A percentile compares a stretch with the other conserved stretches of the same genome.
Evolutionary conservation across 2,113 vertebrate species (phyloP).

Genomic region (Phodopus roborovskii): DNA sequence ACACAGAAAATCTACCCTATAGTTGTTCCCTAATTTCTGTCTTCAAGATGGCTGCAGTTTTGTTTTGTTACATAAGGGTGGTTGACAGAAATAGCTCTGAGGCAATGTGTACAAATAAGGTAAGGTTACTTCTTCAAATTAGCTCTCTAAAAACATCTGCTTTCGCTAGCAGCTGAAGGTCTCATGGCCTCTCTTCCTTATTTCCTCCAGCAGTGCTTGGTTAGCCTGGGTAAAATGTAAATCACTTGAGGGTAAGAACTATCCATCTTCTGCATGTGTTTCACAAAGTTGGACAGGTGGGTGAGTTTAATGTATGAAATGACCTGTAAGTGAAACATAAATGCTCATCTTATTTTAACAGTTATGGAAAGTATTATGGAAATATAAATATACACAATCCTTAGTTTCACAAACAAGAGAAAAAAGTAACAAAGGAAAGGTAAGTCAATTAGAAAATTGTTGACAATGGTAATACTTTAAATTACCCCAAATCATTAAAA

Average conservation of each 20-base stretch:
- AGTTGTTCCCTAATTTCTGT: background rate
- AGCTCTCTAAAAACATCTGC: background rate
- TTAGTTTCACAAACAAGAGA: conserved; percentile 33
- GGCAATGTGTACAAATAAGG: background rate
- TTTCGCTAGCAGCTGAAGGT: background rate
- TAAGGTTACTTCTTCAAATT: background rate
- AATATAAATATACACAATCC: background rate
- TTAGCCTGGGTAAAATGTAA: background rate
- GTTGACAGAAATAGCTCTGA: background rate
- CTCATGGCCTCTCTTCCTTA: background rate
- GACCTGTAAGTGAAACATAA: background rate
- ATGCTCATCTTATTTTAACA: conserved; percentile 7
- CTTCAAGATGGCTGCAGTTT: background rate
- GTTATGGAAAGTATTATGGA: background rate
- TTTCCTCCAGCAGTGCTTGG: background rate
- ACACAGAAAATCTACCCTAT: background rate
- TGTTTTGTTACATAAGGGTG: background rate
- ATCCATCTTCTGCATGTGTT: background rate
- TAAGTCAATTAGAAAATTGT: background rate
- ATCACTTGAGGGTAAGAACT: background rate
- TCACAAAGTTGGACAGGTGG: background rate
- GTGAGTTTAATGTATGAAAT: background rate
- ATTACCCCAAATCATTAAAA: conserved; percentile 21
- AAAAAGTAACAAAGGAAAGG: background rate
- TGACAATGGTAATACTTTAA: background rate